Conservation (phyloP, 2,797 vertebrate species). For the Anguilla pacifica region DNA sequence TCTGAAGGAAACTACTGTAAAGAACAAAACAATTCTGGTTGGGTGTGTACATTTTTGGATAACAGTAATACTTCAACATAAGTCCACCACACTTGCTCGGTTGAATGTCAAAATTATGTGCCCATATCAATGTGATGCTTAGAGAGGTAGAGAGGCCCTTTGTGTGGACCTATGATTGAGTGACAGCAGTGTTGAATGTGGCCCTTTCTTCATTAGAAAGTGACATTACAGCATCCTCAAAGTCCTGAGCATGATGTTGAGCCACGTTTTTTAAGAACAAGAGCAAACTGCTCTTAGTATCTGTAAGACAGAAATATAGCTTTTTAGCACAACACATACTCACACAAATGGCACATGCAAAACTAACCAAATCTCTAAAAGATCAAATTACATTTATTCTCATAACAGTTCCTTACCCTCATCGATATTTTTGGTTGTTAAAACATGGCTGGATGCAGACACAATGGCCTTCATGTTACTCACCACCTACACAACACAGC, state of each 20-base stretch:
- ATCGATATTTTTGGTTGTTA: conserved; percentile 63
- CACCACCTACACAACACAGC: conserved; percentile 45
- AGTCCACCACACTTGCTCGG: conserved; percentile 35
- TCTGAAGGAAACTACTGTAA: conserved; percentile 34
- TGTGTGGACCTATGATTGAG: conserved; percentile 54
- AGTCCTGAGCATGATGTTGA: conserved; percentile 70
- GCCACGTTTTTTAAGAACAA: conserved; percentile 73
- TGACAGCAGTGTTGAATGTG: conserved; percentile 59
- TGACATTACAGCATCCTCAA: conserved; percentile 73
- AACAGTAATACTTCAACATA: conserved; percentile 29
- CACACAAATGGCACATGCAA: not conserved
- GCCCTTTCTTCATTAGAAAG: conserved; percentile 75
- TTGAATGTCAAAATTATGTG: conserved; percentile 43
- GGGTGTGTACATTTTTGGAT: conserved; percentile 31
- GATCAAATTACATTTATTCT: not conserved
- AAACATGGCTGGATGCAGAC: conserved; percentile 57
- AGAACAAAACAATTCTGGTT: not conserved
- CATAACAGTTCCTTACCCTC: conserved; percentile 56
- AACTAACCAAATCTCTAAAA: too few species aligned
- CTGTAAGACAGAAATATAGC: conserved; percentile 59
- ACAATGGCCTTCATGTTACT: conserved; percentile 68
- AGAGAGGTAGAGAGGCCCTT: conserved; percentile 27
- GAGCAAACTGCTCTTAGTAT: conserved; percentile 66
- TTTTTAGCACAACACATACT: not conserved
- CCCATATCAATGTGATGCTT: conserved; percentile 23